Percentiles rank a stretch among this genome's conserved stretches.
phyloP scores from a whole-genome alignment of 1,140 invertebrate species.

The Pseudomyrmex gracilis region DNA sequence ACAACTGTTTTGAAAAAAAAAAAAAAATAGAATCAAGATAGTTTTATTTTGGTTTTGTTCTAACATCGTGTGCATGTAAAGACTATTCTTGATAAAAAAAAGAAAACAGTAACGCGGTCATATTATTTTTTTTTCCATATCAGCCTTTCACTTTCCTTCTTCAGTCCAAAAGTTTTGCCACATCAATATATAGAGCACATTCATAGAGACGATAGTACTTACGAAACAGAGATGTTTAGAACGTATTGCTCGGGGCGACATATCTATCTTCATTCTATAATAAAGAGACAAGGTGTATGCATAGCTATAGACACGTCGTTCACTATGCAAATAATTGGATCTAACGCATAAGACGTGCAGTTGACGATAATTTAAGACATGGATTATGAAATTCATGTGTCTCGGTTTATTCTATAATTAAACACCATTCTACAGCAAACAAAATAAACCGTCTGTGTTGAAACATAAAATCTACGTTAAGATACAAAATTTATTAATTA shows the following conservation, averaged over 20 bases:
- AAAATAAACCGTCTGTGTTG: neutral
- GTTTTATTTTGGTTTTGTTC: neutral
- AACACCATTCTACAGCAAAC: neutral
- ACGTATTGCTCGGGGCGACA: conserved; percentile 27
- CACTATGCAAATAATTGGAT: conserved; percentile 7
- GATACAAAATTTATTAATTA: conserved; percentile 14
- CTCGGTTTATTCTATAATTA: too few species aligned
- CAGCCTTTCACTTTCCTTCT: conserved; percentile 28
- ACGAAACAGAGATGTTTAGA: conserved; percentile 59
- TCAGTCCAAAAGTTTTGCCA: conserved; percentile 29
- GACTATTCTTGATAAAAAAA: too few species aligned
- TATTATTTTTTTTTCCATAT: neutral
- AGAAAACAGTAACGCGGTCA: neutral
- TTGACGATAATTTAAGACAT: neutral
- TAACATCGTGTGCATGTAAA: too few species aligned
- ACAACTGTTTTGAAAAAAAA: neutral
- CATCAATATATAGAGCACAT: conserved; percentile 39
- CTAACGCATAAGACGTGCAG: neutral
- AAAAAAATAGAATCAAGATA: neutral
- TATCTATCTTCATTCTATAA: conserved; percentile 37
- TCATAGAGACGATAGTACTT: conserved; percentile 39
- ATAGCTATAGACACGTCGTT: neutral
- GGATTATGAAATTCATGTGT: neutral
- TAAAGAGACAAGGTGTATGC: conserved; percentile 15
- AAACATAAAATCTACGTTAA: neutral